Conservation (phyloP, 2,797 vertebrate genomes). For the Caiman crocodilus region DNA sequence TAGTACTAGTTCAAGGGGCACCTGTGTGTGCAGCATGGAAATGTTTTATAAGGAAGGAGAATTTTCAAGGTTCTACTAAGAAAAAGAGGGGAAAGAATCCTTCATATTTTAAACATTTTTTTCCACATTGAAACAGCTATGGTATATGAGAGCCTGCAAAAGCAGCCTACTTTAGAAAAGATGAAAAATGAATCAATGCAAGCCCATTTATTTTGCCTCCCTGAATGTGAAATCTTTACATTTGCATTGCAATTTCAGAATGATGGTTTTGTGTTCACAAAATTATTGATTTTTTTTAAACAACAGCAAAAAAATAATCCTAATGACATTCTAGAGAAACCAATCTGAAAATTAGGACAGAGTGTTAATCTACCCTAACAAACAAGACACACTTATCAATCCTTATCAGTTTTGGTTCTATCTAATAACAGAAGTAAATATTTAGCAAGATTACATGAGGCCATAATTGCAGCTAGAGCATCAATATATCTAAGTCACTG, state of each 20-base stretch:
- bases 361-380: slow-evolving; percentile 36
- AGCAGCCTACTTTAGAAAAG: neutral
- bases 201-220: neutral
- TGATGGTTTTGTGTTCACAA: slow-evolving; percentile 23
- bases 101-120: neutral
- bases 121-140: neutral
- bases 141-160: neutral
- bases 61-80: neutral
- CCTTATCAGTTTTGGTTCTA: slow-evolving; percentile 15
- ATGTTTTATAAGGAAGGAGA: neutral
- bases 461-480: neutral
- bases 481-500: fast-evolving
- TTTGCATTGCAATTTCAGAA: neutral
- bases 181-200: neutral
- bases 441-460: neutral
- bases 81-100: neutral
- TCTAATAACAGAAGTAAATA: slow-evolving; percentile 44
- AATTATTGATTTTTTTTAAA: slow-evolving; percentile 46
- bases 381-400: slow-evolving; percentile 41
- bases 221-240: slow-evolving; percentile 31
- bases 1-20: neutral
- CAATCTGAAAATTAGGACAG: slow-evolving; percentile 52
- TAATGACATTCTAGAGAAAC: slow-evolving; percentile 50
- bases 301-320: slow-evolving; percentile 36
- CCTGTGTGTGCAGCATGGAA: neutral